A percentile compares a stretch with the other conserved stretches of the same genome.
These are phyloP conservation scores for Trematomus loennbergii DNA, from an alignment of 2,113 vertebrate species.

Conservation along the genomic window DNA sequence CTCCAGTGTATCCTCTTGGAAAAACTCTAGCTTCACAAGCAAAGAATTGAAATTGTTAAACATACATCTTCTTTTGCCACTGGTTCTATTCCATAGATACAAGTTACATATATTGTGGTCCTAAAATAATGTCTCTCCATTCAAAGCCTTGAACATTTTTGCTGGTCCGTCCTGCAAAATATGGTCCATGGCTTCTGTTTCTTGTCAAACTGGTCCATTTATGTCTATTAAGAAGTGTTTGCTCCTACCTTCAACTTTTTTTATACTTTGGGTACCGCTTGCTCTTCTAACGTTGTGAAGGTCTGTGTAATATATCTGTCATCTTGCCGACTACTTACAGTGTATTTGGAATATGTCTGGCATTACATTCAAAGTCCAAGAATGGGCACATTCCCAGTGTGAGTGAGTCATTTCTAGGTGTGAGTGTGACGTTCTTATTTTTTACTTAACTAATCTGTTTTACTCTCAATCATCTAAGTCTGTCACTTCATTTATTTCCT, in stretches of 20 bases:
- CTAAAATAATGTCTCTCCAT: background rate
- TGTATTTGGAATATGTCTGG: slow-evolving; percentile 31
- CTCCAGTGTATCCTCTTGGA: too few relatives aligned
- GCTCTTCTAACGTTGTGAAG: slow-evolving; percentile 23
- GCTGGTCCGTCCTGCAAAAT: background rate
- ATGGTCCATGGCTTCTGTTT: background rate
- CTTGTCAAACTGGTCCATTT: background rate
- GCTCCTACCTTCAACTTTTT: background rate
- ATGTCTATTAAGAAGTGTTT: slow-evolving; percentile 1
- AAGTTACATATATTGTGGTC: background rate
- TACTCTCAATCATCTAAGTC: slow-evolving; percentile 24
- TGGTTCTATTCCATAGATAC: background rate
- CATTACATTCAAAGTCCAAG: slow-evolving; percentile 21
- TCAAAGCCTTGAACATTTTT: background rate
- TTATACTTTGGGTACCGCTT: background rate
- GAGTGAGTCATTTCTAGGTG: slow-evolving; percentile 47
- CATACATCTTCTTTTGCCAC: background rate
- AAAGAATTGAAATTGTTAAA: background rate
- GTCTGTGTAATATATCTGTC: slow-evolving; percentile 54
- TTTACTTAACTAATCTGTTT: slow-evolving; percentile 27
- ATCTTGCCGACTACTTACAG: slow-evolving; percentile 32
- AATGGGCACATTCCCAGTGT: slow-evolving; percentile 42
- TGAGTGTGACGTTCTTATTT: slow-evolving; percentile 20
- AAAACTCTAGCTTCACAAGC: background rate
- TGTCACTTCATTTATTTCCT: slow-evolving; percentile 27